phyloP scores from a whole-genome alignment of 2,888 invertebrate genomes.

The Chirona hameri region DNA sequence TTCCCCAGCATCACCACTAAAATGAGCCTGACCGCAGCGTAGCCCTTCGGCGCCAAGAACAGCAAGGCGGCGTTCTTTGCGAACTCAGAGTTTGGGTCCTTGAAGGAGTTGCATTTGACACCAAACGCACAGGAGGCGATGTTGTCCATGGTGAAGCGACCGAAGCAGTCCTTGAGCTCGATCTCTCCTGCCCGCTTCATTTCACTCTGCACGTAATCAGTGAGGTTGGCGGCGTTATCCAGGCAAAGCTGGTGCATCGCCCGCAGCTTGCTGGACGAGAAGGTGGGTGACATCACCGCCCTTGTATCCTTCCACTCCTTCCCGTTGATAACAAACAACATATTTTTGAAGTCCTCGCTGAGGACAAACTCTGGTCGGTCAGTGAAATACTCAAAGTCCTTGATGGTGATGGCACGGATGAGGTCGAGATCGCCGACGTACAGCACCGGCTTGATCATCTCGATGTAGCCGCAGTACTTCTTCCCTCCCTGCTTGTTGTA shows the following conservation, averaged over 20 bases:
- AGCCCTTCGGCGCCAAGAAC: not conserved
- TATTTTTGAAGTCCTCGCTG: not conserved
- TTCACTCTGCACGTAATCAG: conserved; percentile 41
- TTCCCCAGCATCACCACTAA: too few relatives aligned
- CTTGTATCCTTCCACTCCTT: not conserved
- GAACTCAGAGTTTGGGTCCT: conserved; percentile 47
- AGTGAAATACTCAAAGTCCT: not conserved
- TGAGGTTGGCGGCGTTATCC: not conserved
- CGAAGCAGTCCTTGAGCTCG: conserved; percentile 57
- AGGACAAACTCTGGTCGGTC: not conserved
- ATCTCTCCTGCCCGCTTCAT: conserved; percentile 45
- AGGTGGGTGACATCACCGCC: conserved; percentile 43
- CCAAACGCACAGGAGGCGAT: conserved; percentile 61
- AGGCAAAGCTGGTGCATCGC: conserved; percentile 45
- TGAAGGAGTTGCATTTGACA: conserved; percentile 58
- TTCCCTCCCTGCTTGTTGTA: too few relatives aligned
- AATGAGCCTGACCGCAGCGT: not conserved
- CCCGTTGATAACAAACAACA: not conserved
- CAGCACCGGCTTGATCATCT: too few relatives aligned
- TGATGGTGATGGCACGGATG: not conserved
- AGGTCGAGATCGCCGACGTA: not conserved
- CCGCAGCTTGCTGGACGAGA: conserved; percentile 64
- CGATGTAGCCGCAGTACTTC: too few relatives aligned
- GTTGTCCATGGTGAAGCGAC: conserved; percentile 60
- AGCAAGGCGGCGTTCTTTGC: not conserved